Conservation (phyloP, 2,888 invertebrate species). For the Boloria selene region DNA sequence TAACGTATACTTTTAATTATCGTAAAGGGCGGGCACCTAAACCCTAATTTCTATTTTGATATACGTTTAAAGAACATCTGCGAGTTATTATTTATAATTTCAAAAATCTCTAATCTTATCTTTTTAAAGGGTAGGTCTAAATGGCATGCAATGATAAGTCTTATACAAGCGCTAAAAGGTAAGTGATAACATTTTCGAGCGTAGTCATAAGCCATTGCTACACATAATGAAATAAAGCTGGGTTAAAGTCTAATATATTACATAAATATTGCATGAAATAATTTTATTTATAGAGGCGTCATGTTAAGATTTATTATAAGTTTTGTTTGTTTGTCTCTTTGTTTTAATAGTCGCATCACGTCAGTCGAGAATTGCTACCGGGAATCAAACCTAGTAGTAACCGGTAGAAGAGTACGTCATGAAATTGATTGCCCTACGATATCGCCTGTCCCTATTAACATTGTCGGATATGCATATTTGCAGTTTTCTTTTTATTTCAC, state of each 20-base stretch:
- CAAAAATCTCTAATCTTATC: constrained; percentile 15
- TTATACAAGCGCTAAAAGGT: constrained; percentile 28
- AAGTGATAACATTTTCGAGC: constrained; percentile 21
- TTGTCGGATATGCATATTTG: too few species aligned
- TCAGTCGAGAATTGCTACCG: too few species aligned
- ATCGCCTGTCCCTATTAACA: too few species aligned
- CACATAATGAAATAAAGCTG: neutral
- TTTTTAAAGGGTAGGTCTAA: constrained; percentile 32
- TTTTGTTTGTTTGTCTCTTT: too few species aligned
- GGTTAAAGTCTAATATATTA: neutral
- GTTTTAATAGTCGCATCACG: too few species aligned
- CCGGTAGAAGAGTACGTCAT: too few species aligned
- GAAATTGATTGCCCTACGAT: too few species aligned
- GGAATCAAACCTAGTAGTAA: too few species aligned
- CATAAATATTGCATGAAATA: too few species aligned
- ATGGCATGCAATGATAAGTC: constrained; percentile 23
- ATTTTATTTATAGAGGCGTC: too few species aligned
- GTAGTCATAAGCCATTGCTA: constrained; percentile 3
- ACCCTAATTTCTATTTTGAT: constrained; percentile 78
- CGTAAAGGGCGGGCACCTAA: constrained; percentile 65
- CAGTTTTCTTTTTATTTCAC: too few species aligned
- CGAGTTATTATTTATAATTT: constrained; percentile 51
- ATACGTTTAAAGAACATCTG: constrained; percentile 65
- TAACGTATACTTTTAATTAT: constrained; percentile 73
- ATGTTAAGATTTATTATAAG: too few species aligned